Base-by-base conservation (phyloP, 1,140 invertebrate species). In the Caenorhabditis brenneri region DNA sequence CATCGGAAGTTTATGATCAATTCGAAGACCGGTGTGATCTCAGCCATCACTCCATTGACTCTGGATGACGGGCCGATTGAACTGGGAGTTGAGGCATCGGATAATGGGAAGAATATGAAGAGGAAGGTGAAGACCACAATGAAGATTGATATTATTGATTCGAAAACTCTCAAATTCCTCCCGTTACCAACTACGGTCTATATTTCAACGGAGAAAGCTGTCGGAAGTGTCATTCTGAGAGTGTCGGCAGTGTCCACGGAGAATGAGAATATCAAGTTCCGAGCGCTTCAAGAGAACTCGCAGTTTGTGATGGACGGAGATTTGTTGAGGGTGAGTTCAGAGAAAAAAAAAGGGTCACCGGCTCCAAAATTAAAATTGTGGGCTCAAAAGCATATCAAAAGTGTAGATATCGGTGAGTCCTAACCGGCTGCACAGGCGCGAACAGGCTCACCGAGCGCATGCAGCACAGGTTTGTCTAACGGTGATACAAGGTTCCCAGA, bases 131-230 rank as follows among this genome's bases (percentile, higher is more conserved):
- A 86, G n/a, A 85, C 88, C 6, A 83, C 84, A 19, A 60, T 88
- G 16, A 48, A 74, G 22, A 49, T 88, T 12, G 80, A 86, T 19
- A 51, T 88, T 12, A 33, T 60, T 12, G 82, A 83, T 22, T 79
- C 48, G 16, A 84, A 86, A 22, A 39, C 53, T 22, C 79, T 90
- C 0, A 83, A 87, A 58, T 90, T 90, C 84, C 79, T 88, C n/a
- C 89, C 89, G 12, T 53, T 90, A 19, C 89, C 89, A 0, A 85
- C 88, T 36, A 90, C 87, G 5, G 81, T 90, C 16, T 90, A 86
- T 51, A 87, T 90, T 42, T 88, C 89, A 12, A 82, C 87, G 3
- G 85, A 86, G n/a, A 90, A 90, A 60, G 65, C 85, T 16, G 58
- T 86, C 49, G 89, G 88, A 39, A 88, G 87, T 36, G 78, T 85